Evolutionary conservation across 2,797 vertebrate species (phyloP).

Genomic region (Hemitrygon akajei): DNA sequence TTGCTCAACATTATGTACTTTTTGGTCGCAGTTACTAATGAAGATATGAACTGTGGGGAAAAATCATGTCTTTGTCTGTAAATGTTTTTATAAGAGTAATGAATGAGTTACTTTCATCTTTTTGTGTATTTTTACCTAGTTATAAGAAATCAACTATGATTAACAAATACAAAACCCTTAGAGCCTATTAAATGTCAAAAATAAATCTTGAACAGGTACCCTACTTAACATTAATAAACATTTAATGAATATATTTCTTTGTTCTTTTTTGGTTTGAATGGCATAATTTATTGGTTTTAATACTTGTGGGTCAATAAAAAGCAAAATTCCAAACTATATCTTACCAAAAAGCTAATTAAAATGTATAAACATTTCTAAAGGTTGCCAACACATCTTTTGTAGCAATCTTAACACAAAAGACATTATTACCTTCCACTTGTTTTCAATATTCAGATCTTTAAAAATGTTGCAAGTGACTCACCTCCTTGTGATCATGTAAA

Average conservation of each 20-base stretch:
- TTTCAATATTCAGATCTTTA: not conserved
- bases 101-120: slow-evolving; percentile 47
- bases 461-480: not conserved
- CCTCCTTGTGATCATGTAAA: not conserved
- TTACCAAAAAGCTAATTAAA: not conserved
- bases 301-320: not conserved
- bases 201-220: not conserved
- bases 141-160: slow-evolving; percentile 48
- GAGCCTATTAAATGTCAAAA: slow-evolving; percentile 15
- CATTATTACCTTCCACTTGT: not conserved
- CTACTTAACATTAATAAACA: slow-evolving; percentile 25
- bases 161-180: slow-evolving; percentile 36
- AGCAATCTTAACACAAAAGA: not conserved
- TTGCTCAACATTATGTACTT: slow-evolving; percentile 86
- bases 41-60: slow-evolving; percentile 34
- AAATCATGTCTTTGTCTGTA: slow-evolving; percentile 28
- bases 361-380: not conserved
- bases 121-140: slow-evolving; percentile 59
- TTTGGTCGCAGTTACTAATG: slow-evolving; percentile 90
- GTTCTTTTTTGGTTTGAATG: not conserved
- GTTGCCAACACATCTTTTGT: not conserved
- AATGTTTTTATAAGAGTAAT: slow-evolving; percentile 44
- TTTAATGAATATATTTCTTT: slow-evolving; percentile 24
- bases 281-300: not conserved
- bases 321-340: not conserved